These are phyloP conservation scores for Amblyornis subalaris DNA, from an alignment of 2,113 vertebrate species.

Conservation along the genomic window DNA sequence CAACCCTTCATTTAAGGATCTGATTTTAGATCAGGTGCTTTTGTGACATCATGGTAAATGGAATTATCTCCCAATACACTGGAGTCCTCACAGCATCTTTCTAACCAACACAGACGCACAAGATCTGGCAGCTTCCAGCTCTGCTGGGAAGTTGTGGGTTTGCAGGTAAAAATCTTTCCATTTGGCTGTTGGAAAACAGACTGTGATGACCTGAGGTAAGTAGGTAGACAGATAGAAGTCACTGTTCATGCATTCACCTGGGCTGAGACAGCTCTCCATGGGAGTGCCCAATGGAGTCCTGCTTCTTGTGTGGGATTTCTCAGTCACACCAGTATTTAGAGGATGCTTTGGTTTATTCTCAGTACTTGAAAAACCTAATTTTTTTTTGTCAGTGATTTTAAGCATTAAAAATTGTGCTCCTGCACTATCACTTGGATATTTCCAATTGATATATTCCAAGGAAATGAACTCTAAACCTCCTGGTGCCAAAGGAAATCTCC, in stretches of 20 bases:
- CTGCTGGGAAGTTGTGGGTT: background rate
- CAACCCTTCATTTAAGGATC: background rate
- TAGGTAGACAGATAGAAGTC: background rate
- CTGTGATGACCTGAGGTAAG: background rate
- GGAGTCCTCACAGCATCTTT: background rate
- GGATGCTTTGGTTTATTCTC: background rate
- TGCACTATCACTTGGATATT: background rate
- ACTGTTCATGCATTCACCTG: background rate
- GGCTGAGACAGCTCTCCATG: background rate
- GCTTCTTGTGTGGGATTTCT: background rate
- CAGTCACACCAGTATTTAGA: background rate
- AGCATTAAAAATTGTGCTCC: background rate
- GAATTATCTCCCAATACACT: background rate
- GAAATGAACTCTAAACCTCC: background rate
- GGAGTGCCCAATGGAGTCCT: background rate
- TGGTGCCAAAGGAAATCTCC: background rate
- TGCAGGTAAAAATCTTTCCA: background rate
- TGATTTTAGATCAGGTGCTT: background rate
- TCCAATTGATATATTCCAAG: background rate
- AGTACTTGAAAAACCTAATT: constrained; percentile 14
- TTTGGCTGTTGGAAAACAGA: background rate
- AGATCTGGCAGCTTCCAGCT: background rate
- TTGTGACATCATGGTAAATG: background rate
- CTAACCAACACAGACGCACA: background rate
- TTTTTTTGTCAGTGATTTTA: constrained; percentile 19